phyloP scores from a whole-genome alignment of 2,113 vertebrate genomes.

The Antechinus stuartii region DNA sequence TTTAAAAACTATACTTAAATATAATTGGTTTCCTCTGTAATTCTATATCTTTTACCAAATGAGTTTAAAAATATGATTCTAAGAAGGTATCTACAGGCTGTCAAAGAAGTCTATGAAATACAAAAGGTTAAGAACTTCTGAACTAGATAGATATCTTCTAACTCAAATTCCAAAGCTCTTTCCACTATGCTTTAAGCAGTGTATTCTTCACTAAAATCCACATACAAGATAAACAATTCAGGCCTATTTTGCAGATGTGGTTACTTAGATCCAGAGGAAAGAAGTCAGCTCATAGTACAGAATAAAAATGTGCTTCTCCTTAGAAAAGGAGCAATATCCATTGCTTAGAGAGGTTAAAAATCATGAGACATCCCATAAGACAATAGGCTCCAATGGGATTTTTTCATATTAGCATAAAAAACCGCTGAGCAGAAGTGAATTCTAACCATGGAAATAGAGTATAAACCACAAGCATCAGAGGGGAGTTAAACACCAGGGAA shows the following conservation, averaged over 20 bases:
- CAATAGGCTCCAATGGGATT: constrained; percentile 7
- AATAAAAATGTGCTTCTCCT: background rate
- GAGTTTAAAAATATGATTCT: background rate
- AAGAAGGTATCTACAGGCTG: background rate
- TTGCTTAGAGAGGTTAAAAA: constrained; percentile 27
- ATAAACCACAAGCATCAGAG: constrained; percentile 37
- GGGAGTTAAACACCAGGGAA: constrained; percentile 37
- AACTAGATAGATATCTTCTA: background rate
- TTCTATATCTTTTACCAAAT: no score
- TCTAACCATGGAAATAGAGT: constrained; percentile 37
- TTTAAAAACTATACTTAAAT: background rate
- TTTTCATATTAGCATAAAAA: background rate
- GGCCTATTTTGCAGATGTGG: background rate
- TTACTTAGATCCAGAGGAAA: background rate
- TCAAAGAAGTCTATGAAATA: background rate
- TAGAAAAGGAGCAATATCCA: background rate
- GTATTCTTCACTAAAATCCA: background rate
- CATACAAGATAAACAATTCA: background rate
- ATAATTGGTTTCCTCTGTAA: background rate
- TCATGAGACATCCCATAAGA: constrained; percentile 10
- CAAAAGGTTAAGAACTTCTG: background rate
- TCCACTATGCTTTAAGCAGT: background rate
- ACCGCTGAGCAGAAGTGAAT: background rate
- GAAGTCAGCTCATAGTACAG: background rate
- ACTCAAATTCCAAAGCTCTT: background rate